A percentile compares a stretch with the other conserved stretches of the same genome.
Evolutionary conservation across 2,888 invertebrate genomes (phyloP).

Genomic region (Acrobasis repandana): DNA sequence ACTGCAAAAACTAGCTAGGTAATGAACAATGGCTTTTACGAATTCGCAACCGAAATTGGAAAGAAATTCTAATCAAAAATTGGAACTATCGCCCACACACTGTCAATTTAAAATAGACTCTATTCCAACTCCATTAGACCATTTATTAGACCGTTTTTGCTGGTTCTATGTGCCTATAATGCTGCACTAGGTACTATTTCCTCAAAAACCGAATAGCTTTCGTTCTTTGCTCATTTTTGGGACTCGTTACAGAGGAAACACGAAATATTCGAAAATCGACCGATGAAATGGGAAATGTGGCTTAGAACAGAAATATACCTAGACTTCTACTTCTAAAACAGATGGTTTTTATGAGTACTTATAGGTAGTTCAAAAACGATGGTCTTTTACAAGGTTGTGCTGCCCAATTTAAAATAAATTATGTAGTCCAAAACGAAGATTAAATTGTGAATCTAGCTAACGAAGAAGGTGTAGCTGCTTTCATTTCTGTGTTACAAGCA

Average conservation of each 20-base stretch:
- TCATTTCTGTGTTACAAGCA: too few species aligned
- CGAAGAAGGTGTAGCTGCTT: too few species aligned
- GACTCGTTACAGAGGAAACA: neutral
- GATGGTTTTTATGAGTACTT: too few species aligned
- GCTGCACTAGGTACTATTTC: neutral
- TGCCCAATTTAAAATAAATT: too few species aligned
- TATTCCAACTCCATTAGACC: neutral
- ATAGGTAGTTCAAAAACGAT: too few species aligned
- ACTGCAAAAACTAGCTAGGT: neutral
- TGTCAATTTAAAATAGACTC: neutral
- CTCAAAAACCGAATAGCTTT: conserved; percentile 7
- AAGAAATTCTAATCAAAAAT: neutral
- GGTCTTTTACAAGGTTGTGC: too few species aligned
- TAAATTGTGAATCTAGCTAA: too few species aligned
- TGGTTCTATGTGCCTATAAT: too few species aligned
- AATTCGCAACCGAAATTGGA: neutral
- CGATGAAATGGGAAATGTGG: neutral
- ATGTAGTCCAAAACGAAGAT: too few species aligned
- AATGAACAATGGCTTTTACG: neutral
- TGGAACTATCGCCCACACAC: neutral
- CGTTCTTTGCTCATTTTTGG: conserved; percentile 10
- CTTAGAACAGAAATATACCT: neutral
- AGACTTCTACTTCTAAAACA: too few species aligned
- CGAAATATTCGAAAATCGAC: neutral
- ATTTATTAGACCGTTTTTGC: neutral